These are phyloP conservation scores for Petrocephalus microphthalmus DNA, from an alignment of 2,113 vertebrate genomes.

Conservation along the genomic window DNA sequence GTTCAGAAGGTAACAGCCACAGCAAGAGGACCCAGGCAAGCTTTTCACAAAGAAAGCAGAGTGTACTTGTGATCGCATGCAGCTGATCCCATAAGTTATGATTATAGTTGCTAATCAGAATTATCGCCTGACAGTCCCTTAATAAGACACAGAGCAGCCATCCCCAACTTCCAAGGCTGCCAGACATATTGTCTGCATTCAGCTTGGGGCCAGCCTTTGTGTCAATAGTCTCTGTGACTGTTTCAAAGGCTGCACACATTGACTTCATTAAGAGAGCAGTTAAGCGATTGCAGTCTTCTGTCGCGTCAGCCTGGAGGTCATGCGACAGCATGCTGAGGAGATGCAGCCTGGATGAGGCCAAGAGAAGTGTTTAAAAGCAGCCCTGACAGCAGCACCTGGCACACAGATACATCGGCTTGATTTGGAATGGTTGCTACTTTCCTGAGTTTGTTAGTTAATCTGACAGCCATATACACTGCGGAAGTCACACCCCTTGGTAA, in stretches of 20 bases:
- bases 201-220: constrained; percentile 41
- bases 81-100: constrained; percentile 50
- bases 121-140: constrained; percentile 40
- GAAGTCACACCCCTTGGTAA: background rate
- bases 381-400: background rate
- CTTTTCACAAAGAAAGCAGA: background rate
- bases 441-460: background rate
- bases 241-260: constrained; percentile 20
- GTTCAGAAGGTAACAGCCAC: background rate
- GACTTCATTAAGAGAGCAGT: constrained; percentile 33
- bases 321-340: background rate
- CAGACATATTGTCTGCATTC: constrained; percentile 47
- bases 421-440: background rate
- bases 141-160: constrained; percentile 52
- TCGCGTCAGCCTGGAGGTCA: background rate
- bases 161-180: constrained; percentile 36
- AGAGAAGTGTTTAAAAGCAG: background rate
- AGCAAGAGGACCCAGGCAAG: background rate
- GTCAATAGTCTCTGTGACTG: constrained; percentile 28
- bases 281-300: background rate
- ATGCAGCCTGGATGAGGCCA: no score
- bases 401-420: background rate
- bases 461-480: background rate
- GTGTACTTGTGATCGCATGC: constrained; percentile 42
- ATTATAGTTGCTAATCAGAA: constrained; percentile 35